phyloP scores from a whole-genome alignment of 2,797 vertebrate species.

The Takifugu ocellatus region DNA sequence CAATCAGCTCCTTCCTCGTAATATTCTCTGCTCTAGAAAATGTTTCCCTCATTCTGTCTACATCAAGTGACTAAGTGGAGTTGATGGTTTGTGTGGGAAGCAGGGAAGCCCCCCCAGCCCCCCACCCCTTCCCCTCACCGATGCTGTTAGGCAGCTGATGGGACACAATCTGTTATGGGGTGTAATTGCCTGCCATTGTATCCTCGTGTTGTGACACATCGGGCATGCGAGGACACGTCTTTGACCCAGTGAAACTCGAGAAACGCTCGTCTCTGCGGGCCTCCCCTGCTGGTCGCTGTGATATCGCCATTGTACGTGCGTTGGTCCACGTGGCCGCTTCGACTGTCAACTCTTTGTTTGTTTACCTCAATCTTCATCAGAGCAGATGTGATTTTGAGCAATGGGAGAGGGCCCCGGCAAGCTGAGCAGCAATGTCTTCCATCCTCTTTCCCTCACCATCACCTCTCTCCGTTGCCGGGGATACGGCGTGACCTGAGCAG shows the following conservation, averaged over 20 bases:
- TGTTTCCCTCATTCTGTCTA: slow-evolving; percentile 7
- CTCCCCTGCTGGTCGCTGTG: no score
- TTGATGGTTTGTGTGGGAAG: slow-evolving; percentile 14
- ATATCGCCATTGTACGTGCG: neutral
- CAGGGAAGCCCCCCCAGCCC: slow-evolving; percentile 14
- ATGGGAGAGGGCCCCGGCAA: slow-evolving; percentile 31
- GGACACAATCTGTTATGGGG: no score
- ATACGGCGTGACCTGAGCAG: slow-evolving; percentile 52
- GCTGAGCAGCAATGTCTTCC: slow-evolving; percentile 11
- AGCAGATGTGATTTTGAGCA: slow-evolving; percentile 25
- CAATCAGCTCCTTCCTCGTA: neutral
- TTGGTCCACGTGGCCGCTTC: neutral
- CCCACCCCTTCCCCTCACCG: no score
- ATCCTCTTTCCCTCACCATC: slow-evolving; percentile 2
- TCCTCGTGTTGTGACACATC: no score
- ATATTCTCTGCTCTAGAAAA: slow-evolving; percentile 2
- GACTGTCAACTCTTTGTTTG: slow-evolving; percentile 18
- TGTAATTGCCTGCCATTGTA: no score
- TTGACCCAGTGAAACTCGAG: no score
- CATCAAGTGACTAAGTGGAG: slow-evolving; percentile 26
- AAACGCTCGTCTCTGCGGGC: no score
- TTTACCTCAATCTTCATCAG: slow-evolving; percentile 3
- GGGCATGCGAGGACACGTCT: no score
- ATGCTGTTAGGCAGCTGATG: no score
- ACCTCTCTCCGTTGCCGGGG: slow-evolving; percentile 49